Base-by-base conservation (phyloP, 2,888 invertebrate species). In the Leptogaster cylindrica region DNA sequence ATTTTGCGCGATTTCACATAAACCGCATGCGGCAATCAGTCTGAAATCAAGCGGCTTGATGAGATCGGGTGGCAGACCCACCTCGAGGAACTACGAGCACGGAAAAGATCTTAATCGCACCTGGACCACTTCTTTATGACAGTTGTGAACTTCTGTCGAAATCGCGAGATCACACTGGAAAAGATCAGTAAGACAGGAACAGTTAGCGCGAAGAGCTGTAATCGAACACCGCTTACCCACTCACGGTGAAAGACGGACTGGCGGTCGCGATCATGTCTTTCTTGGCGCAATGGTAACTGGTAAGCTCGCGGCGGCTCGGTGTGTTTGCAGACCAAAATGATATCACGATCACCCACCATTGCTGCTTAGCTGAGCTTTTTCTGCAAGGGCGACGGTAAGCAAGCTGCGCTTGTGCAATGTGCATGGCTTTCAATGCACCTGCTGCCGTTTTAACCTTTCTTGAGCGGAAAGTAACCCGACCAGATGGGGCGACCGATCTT, bases 171-270 rank as follows among this genome's bases (percentile, higher is more conserved):
- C 39, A 20, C 39, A 39, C 27, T 14, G 25, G 20, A 16, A 25
- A 23, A 28, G 27, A 41, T 61, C 27, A 46, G 12, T 46, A n/a
- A 23, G 4, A 25, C 16, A 25, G 46, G 46, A n/a, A 46, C n/a
- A n/a, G n/a, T n/a, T n/a, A n/a, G 25, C 48, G 25, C 27, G 25
- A n/a, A 48, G 25, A 25, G 23, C 7, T 48, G 2, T 14, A 18
- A 55, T 36, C 44, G 44, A 12, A 44, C 8, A 27, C 28, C 36
- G 61, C 18, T 61, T 61, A 44, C 61, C 61, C 27, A 61, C 16
- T 55, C 61, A 44, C 61, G 61, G 61, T 61, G 61, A 61, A 44
- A 61, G 61, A 61, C 41, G 27, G 36, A 39, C 61, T 61, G 61
- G 61, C 27, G n/a, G 27, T 18, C 27, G 27, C 41, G 44, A 18